Conservation (phyloP, 2,888 invertebrate genomes). For the Patella caerulea region DNA sequence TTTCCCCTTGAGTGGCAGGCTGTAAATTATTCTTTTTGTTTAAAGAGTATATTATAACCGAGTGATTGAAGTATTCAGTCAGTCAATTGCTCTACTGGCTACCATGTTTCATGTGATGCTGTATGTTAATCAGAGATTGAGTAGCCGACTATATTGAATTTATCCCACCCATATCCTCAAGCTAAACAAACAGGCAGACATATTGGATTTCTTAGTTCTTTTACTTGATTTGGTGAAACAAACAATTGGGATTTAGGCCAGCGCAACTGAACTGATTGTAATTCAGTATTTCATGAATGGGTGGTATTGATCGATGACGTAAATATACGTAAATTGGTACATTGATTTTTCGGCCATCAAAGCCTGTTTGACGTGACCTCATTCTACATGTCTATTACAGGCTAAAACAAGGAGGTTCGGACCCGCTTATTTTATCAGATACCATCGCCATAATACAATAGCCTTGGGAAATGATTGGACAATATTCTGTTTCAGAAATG, state of each 20-base stretch:
- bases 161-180: not conserved
- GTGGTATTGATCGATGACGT: not conserved
- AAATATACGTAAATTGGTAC: not conserved
- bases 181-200: constrained; percentile 9
- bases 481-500: too few species aligned
- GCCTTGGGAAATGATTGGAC: too few species aligned
- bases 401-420: too few species aligned
- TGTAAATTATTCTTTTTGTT: too few species aligned
- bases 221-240: not conserved
- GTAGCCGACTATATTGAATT: constrained; percentile 3
- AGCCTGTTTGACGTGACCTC: too few species aligned
- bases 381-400: too few species aligned
- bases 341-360: not conserved
- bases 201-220: not conserved
- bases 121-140: not conserved
- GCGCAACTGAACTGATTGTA: not conserved
- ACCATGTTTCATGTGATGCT: not conserved
- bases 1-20: too few species aligned
- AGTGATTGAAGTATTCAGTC: not conserved
- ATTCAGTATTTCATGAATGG: constrained; percentile 10
- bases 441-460: too few species aligned
- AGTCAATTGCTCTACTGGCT: not conserved
- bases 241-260: constrained; percentile 2
- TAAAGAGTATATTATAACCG: not conserved
- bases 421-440: too few species aligned